Evolutionary conservation across 2,113 vertebrate genomes (phyloP).

Genomic region (Lepisosteus oculatus): DNA sequence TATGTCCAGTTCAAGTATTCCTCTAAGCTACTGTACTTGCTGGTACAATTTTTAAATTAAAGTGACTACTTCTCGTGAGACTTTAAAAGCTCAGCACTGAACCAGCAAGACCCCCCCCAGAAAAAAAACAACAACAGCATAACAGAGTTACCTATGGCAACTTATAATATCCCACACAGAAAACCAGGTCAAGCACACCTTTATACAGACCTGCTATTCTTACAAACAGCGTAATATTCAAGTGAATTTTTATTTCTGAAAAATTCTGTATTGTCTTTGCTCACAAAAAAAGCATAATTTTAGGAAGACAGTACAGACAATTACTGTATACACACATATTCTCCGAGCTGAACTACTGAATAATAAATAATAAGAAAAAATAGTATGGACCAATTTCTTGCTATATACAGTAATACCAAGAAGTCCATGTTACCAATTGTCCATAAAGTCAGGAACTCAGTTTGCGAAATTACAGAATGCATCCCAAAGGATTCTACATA

Average conservation of each 20-base stretch:
- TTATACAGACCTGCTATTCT: background rate
- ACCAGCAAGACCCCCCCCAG: background rate
- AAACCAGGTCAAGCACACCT: constrained; percentile 32
- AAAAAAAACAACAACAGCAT: constrained; percentile 16
- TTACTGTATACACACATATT: background rate
- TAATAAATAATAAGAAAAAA: constrained; percentile 6
- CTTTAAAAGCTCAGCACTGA: too few species aligned
- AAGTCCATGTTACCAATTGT: constrained; percentile 19
- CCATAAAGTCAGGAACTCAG: constrained; percentile 12
- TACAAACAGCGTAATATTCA: background rate
- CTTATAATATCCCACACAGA: constrained; percentile 30
- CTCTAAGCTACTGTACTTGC: too few species aligned
- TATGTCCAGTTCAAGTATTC: too few species aligned
- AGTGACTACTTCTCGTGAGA: too few species aligned
- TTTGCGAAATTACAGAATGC: constrained; percentile 14
- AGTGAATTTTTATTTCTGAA: background rate
- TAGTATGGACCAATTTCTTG: constrained; percentile 13
- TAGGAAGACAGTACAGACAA: constrained; percentile 1
- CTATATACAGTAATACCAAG: constrained; percentile 11
- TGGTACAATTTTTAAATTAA: too few species aligned
- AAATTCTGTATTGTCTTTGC: constrained; percentile 8
- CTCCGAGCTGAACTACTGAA: constrained; percentile 11
- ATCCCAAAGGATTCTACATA: constrained; percentile 22
- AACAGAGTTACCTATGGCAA: constrained; percentile 36
- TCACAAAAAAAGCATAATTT: constrained; percentile 1